Conservation (phyloP, 2,888 invertebrate genomes). For the Epinotia demarniana region DNA sequence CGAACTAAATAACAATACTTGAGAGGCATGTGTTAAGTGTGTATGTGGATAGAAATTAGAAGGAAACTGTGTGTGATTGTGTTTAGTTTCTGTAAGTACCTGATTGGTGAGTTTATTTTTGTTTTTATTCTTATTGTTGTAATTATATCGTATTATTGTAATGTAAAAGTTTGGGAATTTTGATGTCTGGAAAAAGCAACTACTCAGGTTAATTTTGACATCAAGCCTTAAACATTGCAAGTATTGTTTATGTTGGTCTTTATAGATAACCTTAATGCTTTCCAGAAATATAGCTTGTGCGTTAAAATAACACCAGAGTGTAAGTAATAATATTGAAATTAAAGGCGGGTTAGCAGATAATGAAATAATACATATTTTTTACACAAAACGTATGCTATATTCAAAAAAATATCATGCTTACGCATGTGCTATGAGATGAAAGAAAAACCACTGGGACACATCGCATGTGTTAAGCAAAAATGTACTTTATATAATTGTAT, state of each 20-base stretch:
- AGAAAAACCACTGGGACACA: not conserved
- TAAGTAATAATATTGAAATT: no score
- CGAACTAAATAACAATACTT: not conserved
- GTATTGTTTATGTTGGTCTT: no score
- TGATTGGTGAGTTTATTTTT: not conserved
- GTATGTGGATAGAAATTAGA: not conserved
- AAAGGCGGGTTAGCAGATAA: no score
- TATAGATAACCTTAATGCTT: no score
- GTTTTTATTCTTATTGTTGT: not conserved
- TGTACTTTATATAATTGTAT: not conserved
- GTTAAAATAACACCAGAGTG: no score
- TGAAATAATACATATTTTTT: no score
- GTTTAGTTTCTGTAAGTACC: conserved; percentile 46
- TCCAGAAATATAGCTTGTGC: no score
- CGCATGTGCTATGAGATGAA: conserved; percentile 1
- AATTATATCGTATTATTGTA: not conserved
- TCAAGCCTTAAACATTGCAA: no score
- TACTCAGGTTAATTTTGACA: no score
- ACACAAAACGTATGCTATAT: not conserved
- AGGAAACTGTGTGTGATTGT: conserved; percentile 42
- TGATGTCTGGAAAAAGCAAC: not conserved
- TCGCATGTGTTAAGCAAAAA: not conserved
- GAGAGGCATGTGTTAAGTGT: not conserved
- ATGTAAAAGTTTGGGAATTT: not conserved
- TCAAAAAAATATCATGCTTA: not conserved